Percentiles rank a stretch among this genome's conserved stretches.
These are phyloP conservation scores for Drosophila sordidula DNA, from an alignment of 2,888 invertebrate species.

Conservation along the genomic window DNA sequence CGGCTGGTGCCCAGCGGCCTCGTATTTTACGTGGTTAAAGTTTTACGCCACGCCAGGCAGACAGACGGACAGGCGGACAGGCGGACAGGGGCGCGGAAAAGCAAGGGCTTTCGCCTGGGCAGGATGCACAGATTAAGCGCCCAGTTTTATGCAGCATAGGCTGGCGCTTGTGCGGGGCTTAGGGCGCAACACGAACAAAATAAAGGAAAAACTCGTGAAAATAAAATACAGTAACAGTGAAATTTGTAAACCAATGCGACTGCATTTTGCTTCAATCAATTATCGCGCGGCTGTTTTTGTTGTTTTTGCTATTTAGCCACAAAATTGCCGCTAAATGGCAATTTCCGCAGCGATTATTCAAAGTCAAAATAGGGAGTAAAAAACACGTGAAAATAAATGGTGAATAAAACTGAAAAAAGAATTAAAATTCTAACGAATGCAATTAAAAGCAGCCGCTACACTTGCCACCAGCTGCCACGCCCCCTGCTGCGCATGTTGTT, in stretches of 20 bases:
- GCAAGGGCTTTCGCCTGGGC: constrained; percentile 52
- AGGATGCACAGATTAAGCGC: constrained; percentile 49
- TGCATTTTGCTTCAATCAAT: constrained; percentile 66
- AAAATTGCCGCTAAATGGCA: constrained; percentile 68
- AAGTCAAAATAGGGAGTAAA: constrained; percentile 30
- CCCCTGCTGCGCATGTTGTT: constrained; percentile 7
- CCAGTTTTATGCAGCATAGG: constrained; percentile 29
- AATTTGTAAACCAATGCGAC: constrained; percentile 53
- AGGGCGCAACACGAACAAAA: constrained; percentile 14
- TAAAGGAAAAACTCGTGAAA: constrained; percentile 3
- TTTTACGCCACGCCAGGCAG: constrained; percentile 55
- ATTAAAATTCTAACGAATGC: constrained; percentile 23
- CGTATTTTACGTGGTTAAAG: constrained; percentile 71
- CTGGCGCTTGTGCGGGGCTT: constrained; percentile 28
- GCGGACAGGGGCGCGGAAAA: constrained; percentile 21
- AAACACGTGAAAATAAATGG: constrained; percentile 1
- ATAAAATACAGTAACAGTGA: constrained; percentile 4
- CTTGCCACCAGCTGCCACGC: constrained; percentile 22
- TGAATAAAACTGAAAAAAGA: constrained; percentile 11
- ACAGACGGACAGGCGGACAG: neutral
- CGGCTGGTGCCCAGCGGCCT: constrained; percentile 48
- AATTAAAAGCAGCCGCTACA: constrained; percentile 58
- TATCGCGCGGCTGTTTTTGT: constrained; percentile 39
- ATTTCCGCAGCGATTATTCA: constrained; percentile 76
- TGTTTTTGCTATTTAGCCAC: constrained; percentile 38